Conservation (phyloP, 2,797 vertebrate genomes). For the Schizopygopsis pylzovi region DNA sequence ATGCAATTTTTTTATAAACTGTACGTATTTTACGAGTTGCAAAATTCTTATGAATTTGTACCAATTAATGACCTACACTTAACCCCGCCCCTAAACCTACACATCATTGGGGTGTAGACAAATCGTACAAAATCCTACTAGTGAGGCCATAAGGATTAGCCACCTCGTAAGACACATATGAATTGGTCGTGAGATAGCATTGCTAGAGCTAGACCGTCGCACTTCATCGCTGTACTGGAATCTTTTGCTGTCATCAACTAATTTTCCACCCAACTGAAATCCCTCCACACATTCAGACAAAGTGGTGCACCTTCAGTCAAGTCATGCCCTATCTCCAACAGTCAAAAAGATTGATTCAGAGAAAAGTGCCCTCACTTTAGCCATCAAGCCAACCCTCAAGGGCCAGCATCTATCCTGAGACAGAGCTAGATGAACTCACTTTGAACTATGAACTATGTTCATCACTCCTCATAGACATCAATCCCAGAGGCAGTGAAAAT, state of each 20-base stretch:
- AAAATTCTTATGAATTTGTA: too few species aligned
- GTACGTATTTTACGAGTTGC: too few species aligned
- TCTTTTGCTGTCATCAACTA: background rate
- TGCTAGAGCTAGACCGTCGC: background rate
- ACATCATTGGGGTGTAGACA: too few species aligned
- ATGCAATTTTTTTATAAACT: too few species aligned
- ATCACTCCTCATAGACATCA: constrained; percentile 15
- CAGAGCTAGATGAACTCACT: background rate
- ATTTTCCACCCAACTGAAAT: constrained; percentile 34
- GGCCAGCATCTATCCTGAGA: constrained; percentile 17
- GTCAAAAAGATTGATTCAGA: constrained; percentile 40
- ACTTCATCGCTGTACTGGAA: background rate
- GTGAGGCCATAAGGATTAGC: too few species aligned
- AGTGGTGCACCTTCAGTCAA: constrained; percentile 10
- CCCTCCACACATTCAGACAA: constrained; percentile 23
- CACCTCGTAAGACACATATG: too few species aligned
- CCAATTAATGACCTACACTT: too few species aligned
- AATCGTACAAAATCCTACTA: too few species aligned
- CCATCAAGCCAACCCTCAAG: constrained; percentile 14
- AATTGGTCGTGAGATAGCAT: too few species aligned
- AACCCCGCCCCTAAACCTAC: too few species aligned
- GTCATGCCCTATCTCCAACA: background rate
- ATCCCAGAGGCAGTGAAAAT: background rate
- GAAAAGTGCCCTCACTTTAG: constrained; percentile 6
- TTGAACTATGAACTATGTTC: constrained; percentile 29